Percentiles rank a stretch among this genome's conserved stretches.
Conservation (phyloP, 2,888 invertebrate genomes). For the Asteroscopus sphinx region DNA sequence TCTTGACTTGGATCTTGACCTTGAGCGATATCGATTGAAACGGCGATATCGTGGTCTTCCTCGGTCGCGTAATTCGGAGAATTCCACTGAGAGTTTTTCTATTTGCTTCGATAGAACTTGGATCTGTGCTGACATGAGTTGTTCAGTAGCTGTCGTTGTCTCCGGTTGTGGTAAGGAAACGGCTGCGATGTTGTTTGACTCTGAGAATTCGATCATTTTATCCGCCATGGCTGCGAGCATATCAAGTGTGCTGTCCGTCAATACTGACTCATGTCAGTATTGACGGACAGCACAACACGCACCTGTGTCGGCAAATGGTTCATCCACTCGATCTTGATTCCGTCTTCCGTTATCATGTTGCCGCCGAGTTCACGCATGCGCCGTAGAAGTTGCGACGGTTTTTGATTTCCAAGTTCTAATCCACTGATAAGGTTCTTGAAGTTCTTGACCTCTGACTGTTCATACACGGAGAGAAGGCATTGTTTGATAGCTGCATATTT, state of each 20-base stretch:
- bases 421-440: conserved; percentile 7
- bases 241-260: too few species aligned
- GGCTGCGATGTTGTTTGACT: neutral
- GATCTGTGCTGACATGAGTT: neutral
- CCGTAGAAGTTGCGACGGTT: neutral
- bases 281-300: conserved; percentile 1
- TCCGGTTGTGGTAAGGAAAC: neutral
- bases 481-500: conserved; percentile 3
- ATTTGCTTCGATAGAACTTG: conserved; percentile 5
- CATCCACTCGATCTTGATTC: neutral
- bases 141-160: neutral
- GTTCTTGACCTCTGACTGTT: conserved; percentile 6
- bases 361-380: conserved; percentile 1
- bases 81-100: conserved; percentile 5
- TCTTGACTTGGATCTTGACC: neutral
- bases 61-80: conserved; percentile 1
- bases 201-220: conserved; percentile 5
- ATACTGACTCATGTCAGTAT: too few species aligned
- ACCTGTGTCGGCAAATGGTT: neutral
- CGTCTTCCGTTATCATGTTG: neutral
- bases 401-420: conserved; percentile 5
- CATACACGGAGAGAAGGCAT: conserved; percentile 2
- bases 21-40: neutral
- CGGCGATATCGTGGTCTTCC: neutral
- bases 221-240: conserved; percentile 9